Percentiles rank a stretch among this genome's conserved stretches.
phyloP scores from a whole-genome alignment of 2,888 invertebrate genomes.

The Oxytorus armatus region DNA sequence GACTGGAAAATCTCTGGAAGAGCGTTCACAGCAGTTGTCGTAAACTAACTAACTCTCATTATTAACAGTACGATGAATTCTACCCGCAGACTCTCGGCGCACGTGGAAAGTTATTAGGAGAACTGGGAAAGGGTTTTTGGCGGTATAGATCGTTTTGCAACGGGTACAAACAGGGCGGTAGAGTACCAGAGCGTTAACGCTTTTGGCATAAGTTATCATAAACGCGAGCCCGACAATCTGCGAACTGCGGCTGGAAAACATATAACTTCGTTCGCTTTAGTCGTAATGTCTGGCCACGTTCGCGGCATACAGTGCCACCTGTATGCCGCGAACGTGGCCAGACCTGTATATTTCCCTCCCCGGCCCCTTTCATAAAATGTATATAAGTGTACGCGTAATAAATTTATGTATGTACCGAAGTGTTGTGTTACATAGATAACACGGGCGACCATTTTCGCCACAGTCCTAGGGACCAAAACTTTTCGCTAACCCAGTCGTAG shows the following conservation, averaged over 20 bases:
- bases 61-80: constrained; percentile 37
- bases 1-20: background rate
- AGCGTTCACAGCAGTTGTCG: background rate
- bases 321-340: too few species aligned
- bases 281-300: constrained; percentile 44
- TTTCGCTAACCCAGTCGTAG: constrained; percentile 54
- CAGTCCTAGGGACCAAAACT: constrained; percentile 49
- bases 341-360: too few species aligned
- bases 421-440: constrained; percentile 39
- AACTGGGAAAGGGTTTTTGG: constrained; percentile 14
- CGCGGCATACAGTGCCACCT: constrained; percentile 30
- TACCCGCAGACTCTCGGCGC: constrained; percentile 1
- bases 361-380: too few species aligned
- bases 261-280: constrained; percentile 42
- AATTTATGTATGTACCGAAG: constrained; percentile 32
- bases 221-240: constrained; percentile 54
- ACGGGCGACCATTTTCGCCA: constrained; percentile 14
- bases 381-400: constrained; percentile 18
- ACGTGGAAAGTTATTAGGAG: constrained; percentile 34
- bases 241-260: constrained; percentile 50
- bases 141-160: constrained; percentile 21
- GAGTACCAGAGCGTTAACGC: constrained; percentile 32
- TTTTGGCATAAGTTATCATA: constrained; percentile 63
- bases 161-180: constrained; percentile 2
- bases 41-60: constrained; percentile 34